phyloP scores from a whole-genome alignment of 2,888 invertebrate genomes.

The Campopleginae sp. region DNA sequence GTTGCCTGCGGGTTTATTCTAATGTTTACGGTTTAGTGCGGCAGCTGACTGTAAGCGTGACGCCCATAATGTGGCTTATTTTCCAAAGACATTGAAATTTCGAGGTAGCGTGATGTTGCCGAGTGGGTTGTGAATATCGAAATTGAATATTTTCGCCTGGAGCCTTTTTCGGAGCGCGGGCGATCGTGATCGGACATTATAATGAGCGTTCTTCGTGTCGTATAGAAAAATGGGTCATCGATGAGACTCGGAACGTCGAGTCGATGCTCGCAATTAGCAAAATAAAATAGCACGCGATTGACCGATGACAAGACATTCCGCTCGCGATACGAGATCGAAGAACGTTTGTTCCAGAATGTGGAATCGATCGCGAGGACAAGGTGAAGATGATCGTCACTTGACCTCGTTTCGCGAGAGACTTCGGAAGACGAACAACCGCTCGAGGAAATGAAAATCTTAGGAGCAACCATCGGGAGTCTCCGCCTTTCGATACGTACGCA shows the following conservation, averaged over 20 bases:
- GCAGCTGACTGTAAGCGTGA: constrained; percentile 33
- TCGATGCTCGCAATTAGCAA: neutral
- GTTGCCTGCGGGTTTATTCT: neutral
- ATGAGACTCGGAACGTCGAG: neutral
- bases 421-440: neutral
- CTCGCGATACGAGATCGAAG: no score
- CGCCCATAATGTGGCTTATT: neutral
- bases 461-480: constrained; percentile 48
- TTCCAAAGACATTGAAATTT: constrained; percentile 21
- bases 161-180: neutral
- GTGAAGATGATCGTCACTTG: neutral
- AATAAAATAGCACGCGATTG: neutral
- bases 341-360: neutral
- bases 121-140: neutral
- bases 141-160: neutral
- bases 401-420: neutral
- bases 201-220: neutral
- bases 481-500: neutral
- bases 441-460: constrained; percentile 50
- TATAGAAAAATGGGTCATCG: neutral
- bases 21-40: neutral
- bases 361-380: neutral
- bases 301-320: no score
- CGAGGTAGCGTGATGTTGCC: constrained; percentile 1
- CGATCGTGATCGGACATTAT: constrained; percentile 7